Base-by-base conservation (phyloP, 2,113 vertebrate genomes). In the Pantherophis guttatus region DNA sequence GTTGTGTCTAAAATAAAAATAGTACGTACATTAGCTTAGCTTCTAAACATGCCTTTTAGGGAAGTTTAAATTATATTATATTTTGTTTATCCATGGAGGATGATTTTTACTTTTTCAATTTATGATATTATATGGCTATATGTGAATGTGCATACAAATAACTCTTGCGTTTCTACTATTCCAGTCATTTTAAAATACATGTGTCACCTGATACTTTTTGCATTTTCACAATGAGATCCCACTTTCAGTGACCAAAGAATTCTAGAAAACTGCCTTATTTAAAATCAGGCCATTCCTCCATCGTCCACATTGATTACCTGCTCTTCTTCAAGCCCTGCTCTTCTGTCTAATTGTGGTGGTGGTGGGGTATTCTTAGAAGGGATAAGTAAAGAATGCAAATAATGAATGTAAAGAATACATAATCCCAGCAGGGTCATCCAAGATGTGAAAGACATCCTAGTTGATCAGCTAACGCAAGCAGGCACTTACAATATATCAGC, bases 1-100 rank as follows among this genome's bases (percentile, higher is more conserved):
- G 96, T 95, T 96, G 97, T 92, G 95, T 96, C 96, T 96, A 97
- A 97, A 98, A 97, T 96, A 93, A 96, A 98, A 98, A 97, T 91
- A 94, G 91, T 96, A 92, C 96, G 95, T 92, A 94, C 75, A 88
- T 88, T 95, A 94, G 21, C 93, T 0, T 1, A 75, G 94, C 97
- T 95, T 96, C 93, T 93, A 96, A 96, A 96, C 90, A 33, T 58
- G 87, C 95, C 89, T 92, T 95, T 94, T 95, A 94, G 96, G 97
- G 95, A 10, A 94, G 94, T 87, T 90, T 95, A 86, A 94, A 94
- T 48, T 93, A 86, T 57, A 91, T 92, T 75, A 94, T 93, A 91
- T 87, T 93, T 92, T 96, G 94, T 93, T 95, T 87, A 94, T 93
- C 94, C 92, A 39, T 91, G 90, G 92, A 57, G 88, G 94, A 86